Percentiles rank a stretch among this genome's conserved stretches.
Conservation (phyloP, 2,888 invertebrate species). For the Tricholauxania praeusta region DNA sequence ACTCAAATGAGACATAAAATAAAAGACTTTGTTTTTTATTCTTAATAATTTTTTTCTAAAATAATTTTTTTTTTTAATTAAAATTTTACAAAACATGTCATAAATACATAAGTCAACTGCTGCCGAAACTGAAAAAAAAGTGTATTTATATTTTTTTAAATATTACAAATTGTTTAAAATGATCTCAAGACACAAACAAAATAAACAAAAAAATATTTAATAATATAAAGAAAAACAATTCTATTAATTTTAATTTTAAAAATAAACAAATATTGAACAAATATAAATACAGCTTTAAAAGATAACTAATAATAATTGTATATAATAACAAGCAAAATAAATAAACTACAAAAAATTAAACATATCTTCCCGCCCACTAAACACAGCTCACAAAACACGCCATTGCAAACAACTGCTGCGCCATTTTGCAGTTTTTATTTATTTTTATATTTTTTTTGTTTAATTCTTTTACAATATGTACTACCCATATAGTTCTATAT, state of each 20-base stretch:
- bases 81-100: not conserved
- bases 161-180: slow-evolving; percentile 35
- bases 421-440: not conserved
- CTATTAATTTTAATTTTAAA: slow-evolving; percentile 17
- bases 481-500: no score
- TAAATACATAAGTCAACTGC: not conserved
- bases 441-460: no score
- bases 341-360: slow-evolving; percentile 10
- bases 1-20: not conserved
- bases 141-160: slow-evolving; percentile 33
- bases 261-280: slow-evolving; percentile 21
- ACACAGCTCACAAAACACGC: slow-evolving; percentile 21
- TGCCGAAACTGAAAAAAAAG: slow-evolving; percentile 1
- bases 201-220: not conserved
- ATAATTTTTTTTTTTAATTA: not conserved
- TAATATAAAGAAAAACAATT: slow-evolving; percentile 5
- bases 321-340: not conserved
- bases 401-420: slow-evolving; percentile 9
- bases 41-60: not conserved
- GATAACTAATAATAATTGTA: slow-evolving; percentile 2
- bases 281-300: slow-evolving; percentile 23
- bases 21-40: slow-evolving; percentile 4
- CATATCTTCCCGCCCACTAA: slow-evolving; percentile 21
- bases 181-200: slow-evolving; percentile 29
- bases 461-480: no score